Evolutionary conservation across 2,113 vertebrate species (phyloP), one percentile per base, ranked within the genome.

Genomic region (Melanerpes formicivorus): DNA sequence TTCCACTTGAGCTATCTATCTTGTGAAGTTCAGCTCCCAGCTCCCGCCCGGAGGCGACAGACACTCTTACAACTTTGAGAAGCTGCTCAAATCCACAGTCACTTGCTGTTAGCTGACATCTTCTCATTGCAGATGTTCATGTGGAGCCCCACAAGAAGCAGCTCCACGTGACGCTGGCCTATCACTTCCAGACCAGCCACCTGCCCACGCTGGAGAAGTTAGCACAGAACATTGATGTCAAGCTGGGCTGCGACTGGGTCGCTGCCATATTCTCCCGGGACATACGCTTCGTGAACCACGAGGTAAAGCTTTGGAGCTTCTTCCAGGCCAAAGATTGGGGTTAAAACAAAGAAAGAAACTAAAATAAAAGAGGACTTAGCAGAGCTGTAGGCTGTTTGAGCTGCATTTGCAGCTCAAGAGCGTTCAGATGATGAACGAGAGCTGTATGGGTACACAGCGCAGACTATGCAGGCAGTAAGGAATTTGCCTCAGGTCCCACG

Each of bases 71-170:
- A 15, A 34, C 75, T 37, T 29, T 13, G 2, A 48, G 34, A 48
- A 54, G 25, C 79, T 37, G 10, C 76, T 42, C 0, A 6, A 21
- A 18, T 25, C 2, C 0, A 11, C 37, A 18, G 19, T 0, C 4
- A 0, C 16, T 22, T 27, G 21, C 10, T 54, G 19, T 10, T n/a
- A 40, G 89, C 11, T 3, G 63, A 18, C 14, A 14, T 25, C 76
- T 84, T 67, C 69, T 88, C n/a, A 0, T 90, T 94, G 44, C 96
- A 99, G 99, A 99, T 87, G 99, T 98, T 6, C 99, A 98, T 0
- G 98, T 99, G 77, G 99, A 99, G 84, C 98, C 98, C 27, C 99
- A 99, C 93, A 99, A 99, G 98, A 99, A 99, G 97, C 99, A 99
- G 95, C 98, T 99, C 40, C 99, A 99, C 2, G 98, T 99, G 70